Base-by-base conservation (phyloP, 2,797 vertebrate species). In the Malacoctenus gilli region DNA sequence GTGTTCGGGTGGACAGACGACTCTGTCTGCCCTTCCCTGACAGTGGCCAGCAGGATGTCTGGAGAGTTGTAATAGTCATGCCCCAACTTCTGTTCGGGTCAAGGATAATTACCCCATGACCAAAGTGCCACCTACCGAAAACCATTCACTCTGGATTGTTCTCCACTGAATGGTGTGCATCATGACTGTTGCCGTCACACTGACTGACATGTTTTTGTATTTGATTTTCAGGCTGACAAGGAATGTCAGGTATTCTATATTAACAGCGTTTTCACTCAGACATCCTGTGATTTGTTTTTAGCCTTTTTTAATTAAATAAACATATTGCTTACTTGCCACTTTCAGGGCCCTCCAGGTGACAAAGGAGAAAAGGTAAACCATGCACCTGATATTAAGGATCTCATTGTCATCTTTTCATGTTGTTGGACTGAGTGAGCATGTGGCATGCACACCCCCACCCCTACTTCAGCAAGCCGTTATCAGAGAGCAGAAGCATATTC, bases 291-390 rank as follows among this genome's bases (percentile, higher is more conserved):
- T 20, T 14, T 14, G 35, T 9, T 47, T 64, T 59, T 47, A n/a
- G n/a, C n/a, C n/a, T 18, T 22, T 68, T 14, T 34, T 7, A 69
- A 66, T 22, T 47, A 20, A 9, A 16, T 7, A 75, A 28, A 5
- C 25, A 6, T 9, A 6, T 28, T 28, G 6, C 8, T 9, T 65
- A 40, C 51, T 10, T 73, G 71, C 14, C 36, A 35, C 31, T 43
- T 44, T 3, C 64, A 90, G 83, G 86, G 85, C 23, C 48, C 25
- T 4, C 56, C 1, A 19, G 85, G 89, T 38, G 77, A 75, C n/a
- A 85, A 78, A 66, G 89, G 89, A 85, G 86, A 87, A 5, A 82
- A 81, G 83, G 86, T 89, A 82, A 85, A 21, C 19, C 25, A 43
- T 49, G 6, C 58, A 72, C 62, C 15, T 22, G 52, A 21, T 43